Base-by-base conservation (phyloP, 2,888 invertebrate species). In the Drosophila yooni region DNA sequence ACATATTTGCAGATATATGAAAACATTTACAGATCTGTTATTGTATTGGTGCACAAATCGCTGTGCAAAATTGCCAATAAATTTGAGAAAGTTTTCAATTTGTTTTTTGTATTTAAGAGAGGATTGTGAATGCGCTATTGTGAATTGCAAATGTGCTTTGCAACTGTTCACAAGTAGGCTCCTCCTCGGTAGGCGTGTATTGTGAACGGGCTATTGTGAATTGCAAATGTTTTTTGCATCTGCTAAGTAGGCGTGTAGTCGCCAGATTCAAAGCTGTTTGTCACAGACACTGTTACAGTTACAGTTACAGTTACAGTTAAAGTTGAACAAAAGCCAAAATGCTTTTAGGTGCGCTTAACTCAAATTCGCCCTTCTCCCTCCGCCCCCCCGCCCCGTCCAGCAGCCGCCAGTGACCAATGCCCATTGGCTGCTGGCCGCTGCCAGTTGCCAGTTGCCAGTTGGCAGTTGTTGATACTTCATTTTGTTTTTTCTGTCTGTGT, bases 291-390 rank as follows among this genome's bases (percentile, higher is more conserved):
- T 15, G 27, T 38, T 31, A 21, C 59, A 67, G 40, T 21, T 40
- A 15, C 73, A 74, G 40, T 57, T 34, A n/a, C 71, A 56, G 57
- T 69, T 60, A 3, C 43, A 43, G 46, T 34, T 50, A 36, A 52
- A 64, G 61, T 82, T 79, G 79, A 70, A 78, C 60, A 67, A 71
- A 62, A 66, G 70, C 79, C 79, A 79, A 76, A 75, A 72, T 61
- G 66, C 80, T 71, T 74, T 70, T 64, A 67, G 68, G 13, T 34
- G 65, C 52, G 65, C 74, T 78, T 77, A 64, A 70, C 38, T 48
- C 29, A 21, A 29, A 27, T 25, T 31, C 13, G 6, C 21, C 25
- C 50, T 11, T 58, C 46, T n/a, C 6, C 13, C 8, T 21, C 21
- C 21, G 29, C 33, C 13, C n/a, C 0, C 31, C 52, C 3, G 2